A percentile compares a stretch with the other conserved stretches of the same genome.
Evolutionary conservation across 2,797 vertebrate species (phyloP).

Genomic region (Taeniopygia guttata): DNA sequence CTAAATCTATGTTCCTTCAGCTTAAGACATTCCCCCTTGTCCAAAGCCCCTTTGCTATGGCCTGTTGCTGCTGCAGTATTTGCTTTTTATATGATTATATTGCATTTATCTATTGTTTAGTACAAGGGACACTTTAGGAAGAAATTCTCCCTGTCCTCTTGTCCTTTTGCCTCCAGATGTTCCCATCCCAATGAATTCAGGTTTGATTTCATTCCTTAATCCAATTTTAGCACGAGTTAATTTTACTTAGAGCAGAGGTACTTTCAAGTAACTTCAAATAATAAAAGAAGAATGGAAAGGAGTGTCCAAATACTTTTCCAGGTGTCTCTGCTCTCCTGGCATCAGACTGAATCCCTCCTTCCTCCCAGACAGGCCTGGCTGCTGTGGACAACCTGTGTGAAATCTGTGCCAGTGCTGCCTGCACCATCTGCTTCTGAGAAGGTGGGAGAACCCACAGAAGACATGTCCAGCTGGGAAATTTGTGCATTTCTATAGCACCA

Average conservation of each 20-base stretch:
- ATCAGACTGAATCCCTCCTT: background rate
- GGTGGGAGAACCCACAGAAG: background rate
- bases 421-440: background rate
- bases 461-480: background rate
- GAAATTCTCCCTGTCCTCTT: background rate
- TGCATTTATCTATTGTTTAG: background rate
- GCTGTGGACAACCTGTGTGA: background rate
- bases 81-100: background rate
- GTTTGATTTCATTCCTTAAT: background rate
- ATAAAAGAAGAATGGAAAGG: background rate
- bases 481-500: background rate
- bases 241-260: background rate
- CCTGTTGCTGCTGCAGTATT: background rate
- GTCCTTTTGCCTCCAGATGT: background rate
- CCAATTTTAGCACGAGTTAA: background rate
- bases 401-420: background rate
- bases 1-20: background rate
- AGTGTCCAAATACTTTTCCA: background rate
- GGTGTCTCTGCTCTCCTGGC: background rate
- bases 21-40: background rate
- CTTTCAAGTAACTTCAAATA: background rate
- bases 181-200: background rate
- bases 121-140: background rate
- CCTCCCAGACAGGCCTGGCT: background rate
- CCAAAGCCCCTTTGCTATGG: background rate